Conservation (phyloP, 2,888 invertebrate genomes). For the Chrysolina oricalcia region DNA sequence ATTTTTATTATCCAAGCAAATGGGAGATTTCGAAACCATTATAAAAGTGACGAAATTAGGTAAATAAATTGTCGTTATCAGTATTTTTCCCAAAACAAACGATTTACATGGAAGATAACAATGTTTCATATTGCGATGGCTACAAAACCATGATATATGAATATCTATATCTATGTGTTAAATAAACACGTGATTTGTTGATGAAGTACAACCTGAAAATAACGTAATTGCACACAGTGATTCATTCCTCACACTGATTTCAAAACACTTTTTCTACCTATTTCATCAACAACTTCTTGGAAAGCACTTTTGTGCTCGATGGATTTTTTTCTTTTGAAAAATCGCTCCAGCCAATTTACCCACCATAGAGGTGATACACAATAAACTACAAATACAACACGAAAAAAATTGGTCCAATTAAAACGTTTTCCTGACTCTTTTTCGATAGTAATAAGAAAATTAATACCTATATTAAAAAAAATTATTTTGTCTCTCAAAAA, state of each 20-base stretch:
- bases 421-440: too few species aligned
- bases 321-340: too few species aligned
- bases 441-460: too few species aligned
- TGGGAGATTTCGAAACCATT: conserved; percentile 4
- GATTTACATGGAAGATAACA: conserved; percentile 29
- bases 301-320: too few species aligned
- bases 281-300: too few species aligned
- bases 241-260: background rate
- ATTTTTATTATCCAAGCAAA: conserved; percentile 15
- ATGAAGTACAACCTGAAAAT: background rate
- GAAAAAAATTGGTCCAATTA: too few species aligned
- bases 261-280: too few species aligned
- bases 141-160: conserved; percentile 3
- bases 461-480: too few species aligned
- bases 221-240: background rate
- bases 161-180: background rate
- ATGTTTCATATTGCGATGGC: conserved; percentile 18
- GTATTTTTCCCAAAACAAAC: conserved; percentile 16
- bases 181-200: conserved; percentile 12
- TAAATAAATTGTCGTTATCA: conserved; percentile 30
- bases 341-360: too few species aligned
- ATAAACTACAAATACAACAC: too few species aligned
- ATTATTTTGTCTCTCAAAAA: too few species aligned
- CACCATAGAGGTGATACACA: too few species aligned
- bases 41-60: conserved; percentile 26